Evolutionary conservation across 92 coral and sea anemone genomes (phyloP), one percentile per base, ranked within the genome.

Genomic region (Paragorgia papillata): DNA sequence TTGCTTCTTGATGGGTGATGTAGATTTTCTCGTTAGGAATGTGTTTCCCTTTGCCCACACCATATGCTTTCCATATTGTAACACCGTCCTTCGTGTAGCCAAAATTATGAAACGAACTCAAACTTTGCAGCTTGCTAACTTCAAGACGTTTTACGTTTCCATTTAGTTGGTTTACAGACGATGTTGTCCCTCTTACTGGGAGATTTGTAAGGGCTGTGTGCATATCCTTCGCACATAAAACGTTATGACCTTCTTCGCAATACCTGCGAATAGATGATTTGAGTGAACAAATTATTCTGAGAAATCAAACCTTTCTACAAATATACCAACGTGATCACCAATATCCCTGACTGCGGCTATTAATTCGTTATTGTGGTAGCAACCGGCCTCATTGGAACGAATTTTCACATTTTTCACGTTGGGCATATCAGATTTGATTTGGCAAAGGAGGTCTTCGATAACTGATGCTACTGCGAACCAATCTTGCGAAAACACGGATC

Each of bases 181-280:
- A 67, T 10, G 88, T 64, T 31, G 86, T 84, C 1, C 88, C 88
- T 46, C 80, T 80, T 7, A 87, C 88, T 7, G 88, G 84, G 25
- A 82, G 50, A 17, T 55, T 80, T 7, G 25, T 37, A 13, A 88
- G 60, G 7, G 91, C 91, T 17, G 56, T 59, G 7, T 56, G 43
- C 91, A 88, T 84, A 59, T 88, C 88, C 0, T 19, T 40, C 4
- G 85, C 91, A 46, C 43, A 44, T 32, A 64, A 31, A 13, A 83
- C 54, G 80, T 87, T 80, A 39, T 87, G 73, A 0, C 91, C 91
- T 75, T 87, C 86, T 32, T 80, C n/a, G 21, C 76, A 69, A 31
- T 69, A 46, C 12, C 44, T 44, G 0, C 59, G 20, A 10, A 69
- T 26, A 9, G 60, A 22, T 9, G 39, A 22, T 48, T 69, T 69